Base-by-base conservation (phyloP, 2,888 invertebrate species). In the Cartodere bifasciata region DNA sequence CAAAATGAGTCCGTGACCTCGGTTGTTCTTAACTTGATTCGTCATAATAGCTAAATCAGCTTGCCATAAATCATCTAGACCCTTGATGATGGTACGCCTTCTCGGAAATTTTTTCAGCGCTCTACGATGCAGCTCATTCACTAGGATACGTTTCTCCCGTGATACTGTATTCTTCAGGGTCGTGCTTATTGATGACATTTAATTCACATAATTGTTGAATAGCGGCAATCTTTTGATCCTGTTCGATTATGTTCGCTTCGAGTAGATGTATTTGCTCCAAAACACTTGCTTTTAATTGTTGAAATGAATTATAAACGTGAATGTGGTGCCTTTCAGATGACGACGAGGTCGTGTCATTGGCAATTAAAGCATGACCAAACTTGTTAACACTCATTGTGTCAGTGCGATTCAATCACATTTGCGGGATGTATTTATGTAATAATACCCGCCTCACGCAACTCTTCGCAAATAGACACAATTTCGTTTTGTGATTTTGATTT, bases 11-110 rank as follows among this genome's bases (percentile, higher is more conserved):
- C 45, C 46, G 32, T 39, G 48, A 4, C 45, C 47, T 23, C 47
- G 49, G 36, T 54, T 56, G 16, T 38, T 29, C 16, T 35, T 36
- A 13, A 50, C 28, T 48, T 47, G 50, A 3, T 39, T 32, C 15
- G 33, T 35, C 50, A 55, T 52, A 33, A 51, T 49, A 13, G 50
- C 55, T 9, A 60, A 44, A 48, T 61, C 59, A 14, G 51, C 52
- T 47, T 60, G 58, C 55, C 52, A 56, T 15, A 54, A 38, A 34
- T 61, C 56, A 45, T 55, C 47, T 5, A 58, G 41, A 27, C 48
- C 54, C 38, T 53, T 53, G 15, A 54, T 45, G 12, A 55, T 43
- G 12, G 53, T 52, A 27, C 38, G 32, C 28, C 56, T 39, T 21
- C 55, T 39, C 17, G 39, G 42, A 44, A 55, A 56, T 43, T 58